Evolutionary conservation across 2,113 vertebrate species (phyloP), one percentile per base, ranked within the genome.

Genomic region (Nicator chloris): DNA sequence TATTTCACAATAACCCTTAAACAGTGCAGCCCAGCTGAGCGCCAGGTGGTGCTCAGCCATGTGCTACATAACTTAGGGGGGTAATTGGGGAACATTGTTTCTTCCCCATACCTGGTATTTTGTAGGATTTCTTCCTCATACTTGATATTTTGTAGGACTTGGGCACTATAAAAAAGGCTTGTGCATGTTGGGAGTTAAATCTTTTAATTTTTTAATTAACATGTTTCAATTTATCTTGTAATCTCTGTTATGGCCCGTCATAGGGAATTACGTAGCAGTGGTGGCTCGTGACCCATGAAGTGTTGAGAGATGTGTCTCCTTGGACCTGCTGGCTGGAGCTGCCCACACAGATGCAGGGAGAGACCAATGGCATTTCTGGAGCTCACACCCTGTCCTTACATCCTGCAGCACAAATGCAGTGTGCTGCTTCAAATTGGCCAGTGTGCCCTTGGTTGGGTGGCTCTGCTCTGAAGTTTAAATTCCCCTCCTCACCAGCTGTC

Each of bases 201-300:
- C 3, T 71, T 92, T 42, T 61, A 47, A 64, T 69, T 80, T 72
- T 92, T 90, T 76, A 75, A 79, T 82, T 63, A 63, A 54, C 35
- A 10, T 70, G 4, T 16, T 66, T 86, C 24, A 22, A 9, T 91
- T 75, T 84, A 10, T 68, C 69, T 56, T 73, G 27, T 68, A 39
- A 82, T 78, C 51, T 75, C 47, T 15, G 66, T 82, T 61, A n/a
- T 8, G 28, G 17, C 53, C 22, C 0, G 0, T 63, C 39, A 33
- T 1, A 0, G 1, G 3, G 27, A 80, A 64, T 63, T 54, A 21
- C 9, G 0, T 17, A 28, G 60, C 27, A 7, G 1, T 17, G 28
- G 47, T 72, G 78, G 31, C 49, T 86, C 16, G 7, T 21, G 45
- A 65, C 54, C 57, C 39, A 14, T 50, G 19, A 49, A 39, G 33